Base-by-base conservation (phyloP, 2,797 vertebrate species). In the Sebastiscus tertius region DNA sequence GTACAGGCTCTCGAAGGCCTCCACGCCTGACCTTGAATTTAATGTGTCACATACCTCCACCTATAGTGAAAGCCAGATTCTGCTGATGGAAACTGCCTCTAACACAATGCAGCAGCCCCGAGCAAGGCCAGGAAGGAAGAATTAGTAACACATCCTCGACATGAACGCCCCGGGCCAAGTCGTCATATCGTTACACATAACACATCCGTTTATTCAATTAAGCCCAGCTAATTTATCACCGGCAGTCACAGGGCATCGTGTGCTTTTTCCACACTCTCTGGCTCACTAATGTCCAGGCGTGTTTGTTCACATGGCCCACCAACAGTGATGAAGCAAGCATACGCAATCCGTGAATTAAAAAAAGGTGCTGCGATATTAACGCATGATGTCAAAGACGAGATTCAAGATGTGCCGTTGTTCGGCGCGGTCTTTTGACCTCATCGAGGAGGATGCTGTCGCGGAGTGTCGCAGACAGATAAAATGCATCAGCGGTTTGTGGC, bases 121-220 rank as follows among this genome's bases (percentile, higher is more conserved):
- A 77, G 75, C 82, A 59, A 88, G 61, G 54, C 75, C 88, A 93
- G 95, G 93, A 95, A 95, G 94, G 93, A 94, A 94, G 84, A 90
- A 92, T 91, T 93, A 92, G 91, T 86, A 91, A 93, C 86, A 91
- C 88, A 88, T 92, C 93, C 82, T 87, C 76, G 46, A 67, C 80
- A 78, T 68, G 42, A 87, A 87, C 83, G 52, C 79, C 70, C 66
- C n/a, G 36, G 77, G 70, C 74, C 77, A 31, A 49, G 65, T 81
- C 61, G 27, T 75, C 62, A 27, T 79, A 86, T 86, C 64, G 36
- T 90, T 65, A 84, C 87, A 80, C 77, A 72, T 76, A 88, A 91
- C 77, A 93, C 91, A 93, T 95, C 94, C 87, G 90, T 92, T 89
- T 85, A 94, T 93, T 95, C 88, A 93, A 75, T 86, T 73, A 66